Conservation (phyloP, 2,113 vertebrate species). For the Acanthochromis polyacanthus region DNA sequence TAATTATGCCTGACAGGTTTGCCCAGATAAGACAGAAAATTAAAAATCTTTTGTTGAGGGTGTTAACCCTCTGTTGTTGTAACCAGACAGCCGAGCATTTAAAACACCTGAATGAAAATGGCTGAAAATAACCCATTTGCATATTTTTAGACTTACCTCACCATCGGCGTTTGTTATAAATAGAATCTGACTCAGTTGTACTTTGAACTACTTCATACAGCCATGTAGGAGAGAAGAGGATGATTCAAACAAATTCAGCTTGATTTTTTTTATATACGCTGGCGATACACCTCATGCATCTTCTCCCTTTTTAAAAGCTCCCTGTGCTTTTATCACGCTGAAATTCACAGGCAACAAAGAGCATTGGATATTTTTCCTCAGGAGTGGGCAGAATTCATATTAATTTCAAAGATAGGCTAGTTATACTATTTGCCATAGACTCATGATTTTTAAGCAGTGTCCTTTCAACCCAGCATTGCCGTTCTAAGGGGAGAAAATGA, state of each 20-base stretch:
- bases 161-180: constrained; percentile 74
- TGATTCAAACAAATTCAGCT: constrained; percentile 57
- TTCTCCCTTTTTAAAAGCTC: constrained; percentile 66
- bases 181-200: constrained; percentile 68
- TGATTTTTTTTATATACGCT: constrained; percentile 31
- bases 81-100: constrained; percentile 45
- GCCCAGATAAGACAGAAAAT: constrained; percentile 39
- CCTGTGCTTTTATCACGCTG: constrained; percentile 58
- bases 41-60: constrained; percentile 40
- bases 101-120: constrained; percentile 67
- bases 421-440: constrained; percentile 49
- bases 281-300: constrained; percentile 49
- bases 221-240: constrained; percentile 36
- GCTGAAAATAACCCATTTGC: constrained; percentile 70
- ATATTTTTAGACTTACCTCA: constrained; percentile 74
- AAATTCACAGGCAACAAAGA: constrained; percentile 69
- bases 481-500: constrained; percentile 36
- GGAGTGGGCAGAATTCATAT: constrained; percentile 39
- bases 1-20: constrained; percentile 61
- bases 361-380: constrained; percentile 65
- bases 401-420: constrained; percentile 45
- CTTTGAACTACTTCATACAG: constrained; percentile 59
- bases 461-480: constrained; percentile 47
- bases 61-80: constrained; percentile 57
- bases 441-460: constrained; percentile 48